Evolutionary conservation across 2,797 vertebrate species (phyloP).

Genomic region (Leptatherina wallacei): DNA sequence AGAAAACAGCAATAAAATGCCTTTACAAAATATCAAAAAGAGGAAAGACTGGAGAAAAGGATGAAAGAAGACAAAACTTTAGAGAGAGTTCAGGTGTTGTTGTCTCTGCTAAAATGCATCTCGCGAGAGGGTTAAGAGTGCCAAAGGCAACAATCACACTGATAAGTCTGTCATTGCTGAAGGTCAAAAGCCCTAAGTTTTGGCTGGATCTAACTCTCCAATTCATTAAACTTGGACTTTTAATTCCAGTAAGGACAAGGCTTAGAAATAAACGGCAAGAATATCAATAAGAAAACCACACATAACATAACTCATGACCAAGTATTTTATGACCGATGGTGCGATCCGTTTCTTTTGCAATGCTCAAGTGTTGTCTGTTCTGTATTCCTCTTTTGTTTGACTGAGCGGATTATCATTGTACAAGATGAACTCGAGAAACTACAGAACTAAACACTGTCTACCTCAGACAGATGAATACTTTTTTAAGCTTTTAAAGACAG

Average conservation of each 20-base stretch:
- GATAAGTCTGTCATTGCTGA: too few species aligned
- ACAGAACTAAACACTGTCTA: conserved; percentile 40
- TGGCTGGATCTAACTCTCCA: not conserved
- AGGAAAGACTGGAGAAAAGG: too few species aligned
- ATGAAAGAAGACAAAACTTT: too few species aligned
- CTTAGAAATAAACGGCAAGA: conserved; percentile 26
- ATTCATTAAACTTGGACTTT: conserved; percentile 32
- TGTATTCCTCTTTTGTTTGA: conserved; percentile 46
- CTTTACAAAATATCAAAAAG: conserved; percentile 27
- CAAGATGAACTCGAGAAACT: conserved; percentile 38
- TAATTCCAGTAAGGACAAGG: conserved; percentile 11
- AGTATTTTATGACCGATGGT: conserved; percentile 38
- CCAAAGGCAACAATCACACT: too few species aligned
- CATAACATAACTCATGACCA: conserved; percentile 21
- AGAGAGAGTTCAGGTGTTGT: too few species aligned
- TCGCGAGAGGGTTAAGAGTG: too few species aligned
- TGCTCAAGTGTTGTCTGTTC: conserved; percentile 7
- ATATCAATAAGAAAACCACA: conserved; percentile 33
- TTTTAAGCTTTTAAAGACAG: too few species aligned
- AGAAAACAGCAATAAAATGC: conserved; percentile 17
- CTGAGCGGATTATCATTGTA: conserved; percentile 58
- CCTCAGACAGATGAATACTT: conserved; percentile 60
- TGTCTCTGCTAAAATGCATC: too few species aligned
- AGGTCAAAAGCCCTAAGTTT: too few species aligned
- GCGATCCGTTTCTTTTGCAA: conserved; percentile 14